These are phyloP conservation scores for Clarias gariepinus DNA, from an alignment of 2,113 vertebrate species.

Conservation along the genomic window DNA sequence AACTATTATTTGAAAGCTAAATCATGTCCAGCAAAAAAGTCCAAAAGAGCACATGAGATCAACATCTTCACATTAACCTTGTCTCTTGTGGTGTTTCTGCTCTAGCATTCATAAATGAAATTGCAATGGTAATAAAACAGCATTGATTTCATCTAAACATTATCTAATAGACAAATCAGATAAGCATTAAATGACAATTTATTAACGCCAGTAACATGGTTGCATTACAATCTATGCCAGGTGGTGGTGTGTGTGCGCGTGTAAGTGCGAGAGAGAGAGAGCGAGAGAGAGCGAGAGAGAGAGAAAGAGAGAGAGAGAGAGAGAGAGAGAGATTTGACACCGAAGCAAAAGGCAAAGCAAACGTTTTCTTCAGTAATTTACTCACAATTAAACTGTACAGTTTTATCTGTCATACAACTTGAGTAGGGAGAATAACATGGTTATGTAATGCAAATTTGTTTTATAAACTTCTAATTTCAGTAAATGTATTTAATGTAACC, in stretches of 20 bases:
- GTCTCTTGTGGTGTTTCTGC: not conserved
- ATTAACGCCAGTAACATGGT: not conserved
- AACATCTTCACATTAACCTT: constrained; percentile 18
- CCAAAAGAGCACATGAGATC: constrained; percentile 29
- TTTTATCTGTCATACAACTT: too few species aligned
- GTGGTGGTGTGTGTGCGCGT: not conserved
- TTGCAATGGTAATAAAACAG: not conserved
- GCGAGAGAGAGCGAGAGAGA: not conserved
- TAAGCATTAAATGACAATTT: not conserved
- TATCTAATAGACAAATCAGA: not conserved
- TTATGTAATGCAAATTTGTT: not conserved
- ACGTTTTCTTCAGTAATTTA: not conserved
- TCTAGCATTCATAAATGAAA: not conserved
- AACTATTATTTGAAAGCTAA: constrained; percentile 61
- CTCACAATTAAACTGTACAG: too few species aligned
- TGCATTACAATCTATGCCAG: not conserved
- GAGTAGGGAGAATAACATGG: not conserved
- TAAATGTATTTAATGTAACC: not conserved
- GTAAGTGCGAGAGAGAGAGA: not conserved
- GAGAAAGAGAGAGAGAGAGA: not conserved
- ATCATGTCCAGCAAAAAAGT: constrained; percentile 33
- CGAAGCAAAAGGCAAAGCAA: not conserved
- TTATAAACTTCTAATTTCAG: not conserved
- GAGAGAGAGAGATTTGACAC: not conserved
- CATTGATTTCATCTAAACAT: not conserved